Base-by-base conservation (phyloP, 2,113 vertebrate species). In the Danionella cerebrum region DNA sequence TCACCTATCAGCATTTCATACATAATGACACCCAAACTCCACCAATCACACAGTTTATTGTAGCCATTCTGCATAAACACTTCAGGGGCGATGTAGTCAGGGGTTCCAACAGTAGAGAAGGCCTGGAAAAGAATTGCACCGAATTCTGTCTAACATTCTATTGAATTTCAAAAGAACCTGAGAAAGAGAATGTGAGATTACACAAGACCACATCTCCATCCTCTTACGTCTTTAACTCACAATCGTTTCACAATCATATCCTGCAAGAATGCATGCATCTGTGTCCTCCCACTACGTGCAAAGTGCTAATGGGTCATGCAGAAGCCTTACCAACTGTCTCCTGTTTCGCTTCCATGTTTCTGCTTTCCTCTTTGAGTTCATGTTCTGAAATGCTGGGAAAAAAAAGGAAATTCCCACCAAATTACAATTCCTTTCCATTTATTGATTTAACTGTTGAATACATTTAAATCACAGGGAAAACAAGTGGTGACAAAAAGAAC, bases 341-440 rank as follows among this genome's bases (percentile, higher is more conserved):
- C 96, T 82, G 53, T 97, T 99, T 83, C 94, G 92, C 82, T 99
- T 99, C 96, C 96, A 99, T 0, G 96, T 99, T 83, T 99, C 96
- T 78, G 96, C 96, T 91, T 99, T 99, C 84, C 96, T 92, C 81
- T 99, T 99, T 31, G 96, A 99, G 86, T 99, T 99, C 96, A 99
- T 99, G 82, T 98, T 98, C 86, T 99, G 95, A 67, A 97, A 96
- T 45, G 94, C 96, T 94, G 50, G n/a, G n/a, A n/a, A 81, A 82
- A 14, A 19, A 64, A 4, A 16, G 31, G 5, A 12, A 25, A 33
- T 42, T 6, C 0, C n/a, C n/a, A n/a, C n/a, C n/a, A n/a, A n/a
- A n/a, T n/a, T n/a, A n/a, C 35, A 58, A n/a, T 24, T 2, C 11
- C 11, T 36, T 33, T 2, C n/a, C n/a, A n/a, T n/a, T n/a, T n/a